phyloP scores from a whole-genome alignment of 2,888 invertebrate genomes.

The Trachelus iudaicus region DNA sequence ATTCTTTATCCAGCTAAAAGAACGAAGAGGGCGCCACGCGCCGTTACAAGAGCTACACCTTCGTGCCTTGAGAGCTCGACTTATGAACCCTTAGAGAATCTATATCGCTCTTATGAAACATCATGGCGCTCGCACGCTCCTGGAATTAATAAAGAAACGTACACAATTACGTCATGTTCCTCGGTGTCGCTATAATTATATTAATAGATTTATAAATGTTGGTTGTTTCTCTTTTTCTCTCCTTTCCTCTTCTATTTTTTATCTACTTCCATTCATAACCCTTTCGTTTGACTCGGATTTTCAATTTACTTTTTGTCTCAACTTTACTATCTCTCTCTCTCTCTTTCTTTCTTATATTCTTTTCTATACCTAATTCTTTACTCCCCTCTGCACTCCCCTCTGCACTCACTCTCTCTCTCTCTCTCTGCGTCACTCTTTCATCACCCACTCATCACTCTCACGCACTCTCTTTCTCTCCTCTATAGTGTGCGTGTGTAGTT shows the following conservation, averaged over 20 bases:
- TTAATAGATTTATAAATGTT: slow-evolving; percentile 4
- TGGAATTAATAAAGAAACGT: neutral
- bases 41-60: neutral
- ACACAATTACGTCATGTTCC: neutral
- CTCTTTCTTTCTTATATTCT: neutral
- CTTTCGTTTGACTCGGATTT: neutral
- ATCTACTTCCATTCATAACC: neutral
- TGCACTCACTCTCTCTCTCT: neutral
- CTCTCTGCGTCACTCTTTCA: neutral
- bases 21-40: neutral
- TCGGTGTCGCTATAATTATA: neutral
- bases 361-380: no score
- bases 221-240: neutral
- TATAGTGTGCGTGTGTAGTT: neutral
- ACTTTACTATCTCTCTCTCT: neutral
- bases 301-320: neutral
- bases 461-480: neutral
- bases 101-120: neutral
- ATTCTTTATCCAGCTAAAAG: neutral
- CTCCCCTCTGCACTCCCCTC: no score
- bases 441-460: neutral
- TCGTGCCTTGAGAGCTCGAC: neutral
- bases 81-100: neutral
- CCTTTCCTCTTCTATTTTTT: neutral
- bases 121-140: slow-evolving; percentile 1